phyloP scores from a whole-genome alignment of 2,888 invertebrate species.

The Meiosimyza platycephala region DNA sequence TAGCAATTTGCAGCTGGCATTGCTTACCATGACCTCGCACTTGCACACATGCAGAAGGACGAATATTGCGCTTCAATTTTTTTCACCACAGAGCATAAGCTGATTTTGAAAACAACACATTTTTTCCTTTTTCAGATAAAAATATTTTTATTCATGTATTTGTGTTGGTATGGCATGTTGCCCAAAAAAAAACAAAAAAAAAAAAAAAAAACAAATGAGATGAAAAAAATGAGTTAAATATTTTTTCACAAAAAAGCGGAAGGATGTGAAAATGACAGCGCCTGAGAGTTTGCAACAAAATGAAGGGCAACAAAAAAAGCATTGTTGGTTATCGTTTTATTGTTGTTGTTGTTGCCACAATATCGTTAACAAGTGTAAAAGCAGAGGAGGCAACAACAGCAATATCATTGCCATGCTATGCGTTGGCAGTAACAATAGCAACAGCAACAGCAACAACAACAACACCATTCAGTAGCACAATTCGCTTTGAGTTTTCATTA shows the following conservation, averaged over 20 bases:
- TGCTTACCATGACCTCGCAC: slow-evolving; percentile 27
- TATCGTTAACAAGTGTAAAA: too few relatives aligned
- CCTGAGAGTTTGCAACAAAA: slow-evolving; percentile 30
- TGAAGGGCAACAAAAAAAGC: neutral
- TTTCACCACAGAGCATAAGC: neutral
- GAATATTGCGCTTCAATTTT: slow-evolving; percentile 1
- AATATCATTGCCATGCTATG: neutral
- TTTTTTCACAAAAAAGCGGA: neutral
- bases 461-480: slow-evolving; percentile 16
- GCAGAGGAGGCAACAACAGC: too few relatives aligned
- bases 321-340: too few relatives aligned
- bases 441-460: neutral
- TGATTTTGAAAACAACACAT: slow-evolving; percentile 21
- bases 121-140: slow-evolving; percentile 6
- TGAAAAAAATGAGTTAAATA: too few relatives aligned
- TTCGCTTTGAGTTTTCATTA: too few relatives aligned
- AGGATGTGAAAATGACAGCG: slow-evolving; percentile 32
- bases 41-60: slow-evolving; percentile 4
- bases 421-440: neutral
- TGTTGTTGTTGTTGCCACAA: too few relatives aligned
- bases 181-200: slow-evolving; percentile 9
- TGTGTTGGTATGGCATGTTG: slow-evolving; percentile 20
- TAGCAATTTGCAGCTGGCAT: neutral
- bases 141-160: neutral
- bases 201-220: neutral